Conservation (phyloP, 53 echinoderm and acorn worm species). For the Zoroaster sp. region DNA sequence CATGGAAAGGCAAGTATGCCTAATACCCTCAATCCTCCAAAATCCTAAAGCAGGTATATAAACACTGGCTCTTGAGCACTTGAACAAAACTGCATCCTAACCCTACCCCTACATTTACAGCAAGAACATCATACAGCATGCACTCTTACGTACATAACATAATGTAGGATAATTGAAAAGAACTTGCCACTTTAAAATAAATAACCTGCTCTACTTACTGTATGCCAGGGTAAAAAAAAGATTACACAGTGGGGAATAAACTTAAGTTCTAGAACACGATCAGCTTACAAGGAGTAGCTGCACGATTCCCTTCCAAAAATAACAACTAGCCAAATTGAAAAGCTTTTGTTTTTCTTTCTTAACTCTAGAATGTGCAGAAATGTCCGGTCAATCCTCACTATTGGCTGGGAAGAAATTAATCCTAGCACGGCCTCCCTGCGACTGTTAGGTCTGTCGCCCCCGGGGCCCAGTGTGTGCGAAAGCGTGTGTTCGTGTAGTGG, state of each 20-base stretch:
- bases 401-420: not conserved
- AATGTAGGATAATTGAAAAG: no score
- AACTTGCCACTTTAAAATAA: not conserved
- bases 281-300: not conserved
- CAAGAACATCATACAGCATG: no score
- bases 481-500: not conserved
- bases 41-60: no score
- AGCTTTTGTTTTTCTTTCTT: not conserved
- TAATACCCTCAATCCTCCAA: no score
- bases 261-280: not conserved
- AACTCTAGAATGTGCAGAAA: not conserved
- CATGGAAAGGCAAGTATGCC: no score
- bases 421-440: not conserved
- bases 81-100: no score
- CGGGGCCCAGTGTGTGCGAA: not conserved
- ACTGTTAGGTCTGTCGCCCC: not conserved
- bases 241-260: not conserved
- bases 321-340: not conserved
- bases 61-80: no score
- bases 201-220: not conserved
- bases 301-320: not conserved
- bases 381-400: not conserved
- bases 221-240: not conserved
- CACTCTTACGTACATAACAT: no score
- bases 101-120: no score